Conservation (phyloP, 2,888 invertebrate species). For the Drosophila longiperda region DNA sequence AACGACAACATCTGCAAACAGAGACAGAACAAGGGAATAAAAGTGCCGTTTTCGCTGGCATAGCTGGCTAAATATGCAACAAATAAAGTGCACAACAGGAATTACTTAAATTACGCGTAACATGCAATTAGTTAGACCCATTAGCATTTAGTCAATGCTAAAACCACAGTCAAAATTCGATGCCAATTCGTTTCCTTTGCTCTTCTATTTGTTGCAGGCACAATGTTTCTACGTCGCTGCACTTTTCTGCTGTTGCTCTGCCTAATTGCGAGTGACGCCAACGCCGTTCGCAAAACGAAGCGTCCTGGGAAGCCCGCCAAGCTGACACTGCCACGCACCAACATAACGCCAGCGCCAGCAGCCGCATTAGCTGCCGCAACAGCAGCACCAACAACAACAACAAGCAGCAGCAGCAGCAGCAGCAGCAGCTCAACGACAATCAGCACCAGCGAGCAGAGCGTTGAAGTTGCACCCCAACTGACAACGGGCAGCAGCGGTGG, state of each 20-base stretch:
- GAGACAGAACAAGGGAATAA: slow-evolving; percentile 17
- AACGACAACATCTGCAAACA: slow-evolving; percentile 23
- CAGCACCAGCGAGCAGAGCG: slow-evolving; percentile 45
- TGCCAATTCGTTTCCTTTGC: not conserved
- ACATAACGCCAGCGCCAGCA: slow-evolving; percentile 83
- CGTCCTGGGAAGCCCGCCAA: slow-evolving; percentile 83
- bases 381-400: slow-evolving; percentile 36
- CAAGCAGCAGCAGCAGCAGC: slow-evolving; percentile 66
- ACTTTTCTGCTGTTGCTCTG: slow-evolving; percentile 81
- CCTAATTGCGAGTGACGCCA: slow-evolving; percentile 81
- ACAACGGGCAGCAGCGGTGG: slow-evolving; percentile 20
- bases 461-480: slow-evolving; percentile 47
- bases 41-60: slow-evolving; percentile 63
- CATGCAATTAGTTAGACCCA: slow-evolving; percentile 66
- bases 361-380: slow-evolving; percentile 62
- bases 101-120: slow-evolving; percentile 77
- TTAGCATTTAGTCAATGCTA: slow-evolving; percentile 60
- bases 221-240: slow-evolving; percentile 83
- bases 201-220: slow-evolving; percentile 54
- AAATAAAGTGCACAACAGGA: slow-evolving; percentile 70
- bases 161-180: slow-evolving; percentile 1
- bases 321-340: slow-evolving; percentile 84
- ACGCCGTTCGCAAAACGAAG: slow-evolving; percentile 83
- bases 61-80: slow-evolving; percentile 49
- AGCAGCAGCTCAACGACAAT: slow-evolving; percentile 18